phyloP scores from a whole-genome alignment of 2,113 vertebrate genomes.

The Triplophysa siluroides region DNA sequence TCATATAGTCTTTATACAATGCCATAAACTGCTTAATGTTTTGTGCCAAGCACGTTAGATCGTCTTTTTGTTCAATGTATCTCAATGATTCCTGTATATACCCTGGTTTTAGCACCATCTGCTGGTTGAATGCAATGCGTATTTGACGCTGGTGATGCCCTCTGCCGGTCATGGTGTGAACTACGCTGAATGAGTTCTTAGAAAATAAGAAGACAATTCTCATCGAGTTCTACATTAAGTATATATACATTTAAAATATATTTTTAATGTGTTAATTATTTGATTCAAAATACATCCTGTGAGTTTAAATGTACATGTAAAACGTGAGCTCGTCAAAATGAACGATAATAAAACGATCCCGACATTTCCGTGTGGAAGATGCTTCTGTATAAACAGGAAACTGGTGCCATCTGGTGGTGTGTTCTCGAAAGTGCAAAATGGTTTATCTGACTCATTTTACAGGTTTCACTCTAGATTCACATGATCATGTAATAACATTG shows the following conservation, averaged over 20 bases:
- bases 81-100: too few relatives aligned
- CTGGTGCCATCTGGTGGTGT: background rate
- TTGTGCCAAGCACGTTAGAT: too few relatives aligned
- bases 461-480: background rate
- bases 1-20: too few relatives aligned
- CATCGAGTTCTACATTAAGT: too few relatives aligned
- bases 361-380: background rate
- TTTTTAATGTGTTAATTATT: background rate
- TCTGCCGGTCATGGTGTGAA: background rate
- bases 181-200: background rate
- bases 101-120: background rate
- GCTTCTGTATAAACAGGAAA: background rate
- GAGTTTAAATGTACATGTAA: too few relatives aligned
- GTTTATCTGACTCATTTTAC: background rate
- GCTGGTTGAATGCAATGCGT: background rate
- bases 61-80: too few relatives aligned
- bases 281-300: background rate
- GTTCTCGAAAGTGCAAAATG: background rate
- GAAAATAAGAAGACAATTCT: background rate
- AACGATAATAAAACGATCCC: too few relatives aligned
- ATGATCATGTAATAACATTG: background rate
- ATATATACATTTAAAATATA: too few relatives aligned
- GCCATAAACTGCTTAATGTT: too few relatives aligned
- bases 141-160: background rate
- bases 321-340: background rate